A percentile compares a stretch with the other conserved stretches of the same genome.
These are phyloP conservation scores for Beroe forskalii DNA, from an alignment of 37 sponge, comb jelly and placozoan genomes.

Conservation along the genomic window DNA sequence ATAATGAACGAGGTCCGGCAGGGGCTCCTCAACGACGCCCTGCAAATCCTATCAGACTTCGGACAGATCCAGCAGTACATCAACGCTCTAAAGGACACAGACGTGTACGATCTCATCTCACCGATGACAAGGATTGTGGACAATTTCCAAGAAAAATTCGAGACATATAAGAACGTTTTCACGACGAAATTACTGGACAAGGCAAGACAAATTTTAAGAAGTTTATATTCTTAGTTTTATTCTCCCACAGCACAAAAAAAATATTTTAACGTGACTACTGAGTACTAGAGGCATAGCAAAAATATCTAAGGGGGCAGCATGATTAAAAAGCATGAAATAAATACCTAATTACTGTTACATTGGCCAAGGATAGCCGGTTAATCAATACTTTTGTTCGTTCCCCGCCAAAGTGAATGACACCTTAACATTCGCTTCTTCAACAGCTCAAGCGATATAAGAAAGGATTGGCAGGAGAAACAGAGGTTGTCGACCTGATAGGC, in stretches of 20 bases:
- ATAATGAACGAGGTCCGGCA: background rate
- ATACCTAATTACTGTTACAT: no score
- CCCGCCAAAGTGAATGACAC: no score
- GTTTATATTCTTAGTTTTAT: no score
- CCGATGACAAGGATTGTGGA: background rate
- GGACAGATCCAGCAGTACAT: background rate
- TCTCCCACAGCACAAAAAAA: no score
- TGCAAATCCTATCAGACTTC: background rate
- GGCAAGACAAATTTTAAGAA: no score
- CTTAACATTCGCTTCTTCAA: no score
- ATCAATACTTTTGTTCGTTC: no score
- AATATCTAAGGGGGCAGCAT: no score
- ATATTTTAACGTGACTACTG: no score
- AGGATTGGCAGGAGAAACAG: background rate
- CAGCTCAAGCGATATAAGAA: background rate
- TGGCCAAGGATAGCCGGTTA: no score
- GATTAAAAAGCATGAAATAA: no score
- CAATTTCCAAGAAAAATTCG: background rate
- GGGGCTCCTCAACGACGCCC: background rate
- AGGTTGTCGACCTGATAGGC: background rate
- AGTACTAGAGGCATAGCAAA: no score
- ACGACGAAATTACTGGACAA: background rate
- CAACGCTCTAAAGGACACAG: background rate
- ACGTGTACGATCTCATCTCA: background rate
- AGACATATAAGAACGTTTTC: background rate